Base-by-base conservation (phyloP, 2,113 vertebrate species). In the Monopterus albus region DNA sequence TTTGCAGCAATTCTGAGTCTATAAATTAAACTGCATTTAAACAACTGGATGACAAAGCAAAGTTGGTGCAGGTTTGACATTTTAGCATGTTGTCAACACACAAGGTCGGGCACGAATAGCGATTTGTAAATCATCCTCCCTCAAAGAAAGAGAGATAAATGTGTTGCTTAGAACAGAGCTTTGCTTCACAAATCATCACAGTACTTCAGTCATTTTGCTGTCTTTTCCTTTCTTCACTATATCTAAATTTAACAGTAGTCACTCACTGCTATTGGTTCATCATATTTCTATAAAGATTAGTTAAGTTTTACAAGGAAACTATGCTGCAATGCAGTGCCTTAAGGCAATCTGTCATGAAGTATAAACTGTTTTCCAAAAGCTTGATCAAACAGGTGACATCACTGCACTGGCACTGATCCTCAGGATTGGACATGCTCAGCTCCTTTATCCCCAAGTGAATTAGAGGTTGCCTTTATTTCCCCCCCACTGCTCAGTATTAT, bases 21-120 rank as follows among this genome's bases (percentile, higher is more conserved):
- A 91, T 92, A 92, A 91, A 92, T 89, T 91, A 82, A 83, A 90
- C 39, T 84, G 87, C 85, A 88, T 90, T 88, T 92, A 89, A 40
- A 85, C 53, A 81, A 84, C 78, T 59, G 71, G 75, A 84, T 87
- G 74, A 87, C 87, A 89, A 89, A 87, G 64, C 69, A 63, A 60
- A 78, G 82, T 89, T 92, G 88, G 64, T 79, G 79, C 56, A 78
- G 59, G 51, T 56, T 72, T 76, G 67, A 75, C 81, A 71, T 79
- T 63, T 82, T 65, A 55, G 61, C 76, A 79, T 20, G 62, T 88
- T 89, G 82, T 90, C 91, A 87, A 78, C 72, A 79, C 79, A 58
- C 79, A 51, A 74, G 53, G 60, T 45, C 49, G 63, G 68, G 86
- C 84, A 86, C 67, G 81, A 90, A 76, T 75, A 51, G 60, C 9